A percentile compares a stretch with the other conserved stretches of the same genome.
Conservation (phyloP, 2,113 vertebrate genomes). For the Pollachius pollachius region DNA sequence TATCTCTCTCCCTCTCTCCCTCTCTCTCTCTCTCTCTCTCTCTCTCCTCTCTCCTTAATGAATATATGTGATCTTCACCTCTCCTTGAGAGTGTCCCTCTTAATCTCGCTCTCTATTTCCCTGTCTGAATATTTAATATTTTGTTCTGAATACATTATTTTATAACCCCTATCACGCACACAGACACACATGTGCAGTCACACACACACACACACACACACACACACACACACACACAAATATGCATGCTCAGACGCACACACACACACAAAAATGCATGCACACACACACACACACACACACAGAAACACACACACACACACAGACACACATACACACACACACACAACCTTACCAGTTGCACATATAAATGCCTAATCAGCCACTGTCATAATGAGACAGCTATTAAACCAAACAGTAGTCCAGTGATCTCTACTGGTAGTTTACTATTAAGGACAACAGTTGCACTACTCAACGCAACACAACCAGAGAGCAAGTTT, state of each 20-base stretch:
- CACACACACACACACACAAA: background rate
- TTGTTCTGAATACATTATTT: background rate
- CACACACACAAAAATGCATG: background rate
- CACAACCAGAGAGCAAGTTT: too few species aligned
- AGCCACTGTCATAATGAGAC: too few species aligned
- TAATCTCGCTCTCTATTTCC: background rate
- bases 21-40: background rate
- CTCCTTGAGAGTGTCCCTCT: constrained; percentile 7
- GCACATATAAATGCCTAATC: too few species aligned
- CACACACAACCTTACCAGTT: too few species aligned
- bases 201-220: constrained; percentile 3
- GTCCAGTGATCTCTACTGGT: too few species aligned
- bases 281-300: background rate
- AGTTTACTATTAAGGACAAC: too few species aligned
- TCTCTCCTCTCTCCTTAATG: constrained; percentile 10
- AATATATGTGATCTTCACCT: background rate
- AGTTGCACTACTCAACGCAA: too few species aligned
- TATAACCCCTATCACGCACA: background rate
- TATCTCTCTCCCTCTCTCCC: background rate
- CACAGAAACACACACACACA: background rate
- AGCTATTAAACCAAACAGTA: too few species aligned
- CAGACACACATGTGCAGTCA: background rate
- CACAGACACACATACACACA: background rate
- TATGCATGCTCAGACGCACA: background rate
- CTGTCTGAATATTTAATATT: background rate